These are phyloP conservation scores for Liopterus haemorrhoidalis DNA, from an alignment of 2,888 invertebrate species.

Conservation along the genomic window DNA sequence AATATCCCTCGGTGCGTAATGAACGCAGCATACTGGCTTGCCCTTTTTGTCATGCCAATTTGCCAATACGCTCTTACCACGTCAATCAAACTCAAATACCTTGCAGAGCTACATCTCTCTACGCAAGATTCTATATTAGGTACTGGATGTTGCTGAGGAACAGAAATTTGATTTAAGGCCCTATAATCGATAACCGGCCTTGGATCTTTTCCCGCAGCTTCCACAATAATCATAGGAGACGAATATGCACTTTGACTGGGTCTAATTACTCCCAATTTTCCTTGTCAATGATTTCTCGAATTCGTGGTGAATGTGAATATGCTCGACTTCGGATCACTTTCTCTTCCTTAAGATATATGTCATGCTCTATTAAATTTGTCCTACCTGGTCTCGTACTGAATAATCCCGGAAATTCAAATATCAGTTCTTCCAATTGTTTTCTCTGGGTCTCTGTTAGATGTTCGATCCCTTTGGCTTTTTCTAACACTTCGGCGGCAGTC, in stretches of 20 bases:
- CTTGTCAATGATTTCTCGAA: slow-evolving; percentile 5
- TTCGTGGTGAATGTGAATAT: slow-evolving; percentile 8
- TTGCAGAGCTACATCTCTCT: slow-evolving; percentile 1
- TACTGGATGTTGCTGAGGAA: slow-evolving; percentile 8
- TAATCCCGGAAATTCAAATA: slow-evolving; percentile 6
- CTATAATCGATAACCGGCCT: slow-evolving; percentile 2
- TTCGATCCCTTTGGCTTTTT: slow-evolving; percentile 3
- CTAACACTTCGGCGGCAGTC: not conserved
- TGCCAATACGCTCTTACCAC: slow-evolving; percentile 7
- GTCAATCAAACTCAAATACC: slow-evolving; percentile 6
- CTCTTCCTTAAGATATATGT: slow-evolving; percentile 1
- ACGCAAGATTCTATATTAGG: slow-evolving; percentile 7
- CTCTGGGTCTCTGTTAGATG: not conserved
- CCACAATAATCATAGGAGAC: slow-evolving; percentile 10
- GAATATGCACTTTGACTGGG: slow-evolving; percentile 10
- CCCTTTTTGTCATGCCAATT: slow-evolving; percentile 1
- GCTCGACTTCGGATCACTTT: slow-evolving; percentile 5
- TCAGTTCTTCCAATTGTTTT: slow-evolving; percentile 1
- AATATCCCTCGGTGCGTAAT: slow-evolving; percentile 3
- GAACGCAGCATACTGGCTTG: slow-evolving; percentile 4
- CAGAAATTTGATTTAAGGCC: slow-evolving; percentile 1
- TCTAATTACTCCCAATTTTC: slow-evolving; percentile 10
- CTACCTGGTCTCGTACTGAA: slow-evolving; percentile 1
- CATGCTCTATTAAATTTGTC: slow-evolving; percentile 6
- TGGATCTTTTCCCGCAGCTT: slow-evolving; percentile 3